A percentile compares a stretch with the other conserved stretches of the same genome.
Evolutionary conservation across 2,113 vertebrate genomes (phyloP).

Genomic region (Porphyrio hochstetteri): DNA sequence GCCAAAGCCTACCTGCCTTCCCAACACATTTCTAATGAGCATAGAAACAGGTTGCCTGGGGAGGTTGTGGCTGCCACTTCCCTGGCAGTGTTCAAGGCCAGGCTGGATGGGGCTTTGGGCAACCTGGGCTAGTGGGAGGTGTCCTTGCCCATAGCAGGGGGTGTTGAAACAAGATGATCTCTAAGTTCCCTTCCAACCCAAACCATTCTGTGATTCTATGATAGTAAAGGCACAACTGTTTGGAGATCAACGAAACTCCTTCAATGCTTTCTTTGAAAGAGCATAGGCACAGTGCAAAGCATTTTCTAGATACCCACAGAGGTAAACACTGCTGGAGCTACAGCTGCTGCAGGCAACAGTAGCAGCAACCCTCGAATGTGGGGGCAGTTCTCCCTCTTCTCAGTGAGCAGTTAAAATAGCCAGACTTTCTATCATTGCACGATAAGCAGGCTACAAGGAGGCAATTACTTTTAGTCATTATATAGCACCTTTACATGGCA

Average conservation of each 20-base stretch:
- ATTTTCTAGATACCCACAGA: not conserved
- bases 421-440: not conserved
- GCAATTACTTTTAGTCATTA: not conserved
- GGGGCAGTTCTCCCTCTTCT: not conserved
- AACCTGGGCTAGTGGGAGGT: no score
- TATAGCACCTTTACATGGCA: not conserved
- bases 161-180: no score
- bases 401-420: not conserved
- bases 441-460: not conserved
- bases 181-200: no score
- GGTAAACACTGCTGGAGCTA: not conserved
- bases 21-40: not conserved
- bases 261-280: not conserved
- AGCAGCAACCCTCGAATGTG: not conserved
- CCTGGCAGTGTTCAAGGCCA: no score
- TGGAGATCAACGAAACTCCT: not conserved
- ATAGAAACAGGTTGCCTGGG: not conserved
- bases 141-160: no score
- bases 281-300: not conserved
- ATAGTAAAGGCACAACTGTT: not conserved
- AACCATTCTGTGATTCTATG: no score
- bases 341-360: not conserved
- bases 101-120: no score
- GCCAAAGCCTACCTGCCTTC: not conserved
- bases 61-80: no score